Base-by-base conservation (phyloP, 2,888 invertebrate genomes). In the Dryadula phaetusa region DNA sequence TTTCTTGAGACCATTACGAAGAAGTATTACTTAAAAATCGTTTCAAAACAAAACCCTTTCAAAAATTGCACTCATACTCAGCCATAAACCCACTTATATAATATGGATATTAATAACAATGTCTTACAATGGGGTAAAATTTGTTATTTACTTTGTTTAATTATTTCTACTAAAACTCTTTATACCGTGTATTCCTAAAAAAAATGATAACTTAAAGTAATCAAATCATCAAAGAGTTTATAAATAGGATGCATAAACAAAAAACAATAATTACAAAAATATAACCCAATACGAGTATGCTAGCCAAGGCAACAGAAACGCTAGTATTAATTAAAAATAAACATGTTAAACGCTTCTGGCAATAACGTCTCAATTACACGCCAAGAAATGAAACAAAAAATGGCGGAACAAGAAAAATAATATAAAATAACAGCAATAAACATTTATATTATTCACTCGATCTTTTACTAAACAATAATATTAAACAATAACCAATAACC, bases 41-140 rank as follows among this genome's bases (percentile, higher is more conserved):
- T 58, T 64, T 58, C 37, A 47, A 64, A 64, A 65, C 58, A 60
- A 25, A 64, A 53, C 14, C n/a, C 40, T 28, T 22, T 49, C 40
- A 40, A 56, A 25, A 25, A 56, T 40, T 56, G 25, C 56, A 8
- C n/a, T 25, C 40, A 25, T 34, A 37, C 5, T 40, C n/a, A 25
- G 16, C 16, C 3, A 20, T 37, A 54, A 54, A 20, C 6, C 37
- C 16, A 40, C 20, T n/a, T n/a, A n/a, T n/a, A n/a, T n/a, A n/a
- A n/a, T 10, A n/a, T 56, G n/a, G 8, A 16, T 22, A 22, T 56
- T n/a, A 16, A n/a, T 40, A 54, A 37, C 14, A 54, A 54, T 22
- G 8, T 16, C 0, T 34, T 20, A 12, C 12, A 53, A 32, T 32
- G 12, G 32, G 16, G 53, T 53, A 28, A 32, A 34, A 18, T 12